Evolutionary conservation across 2,888 invertebrate genomes (phyloP).

Genomic region (Leistus spinibarbis): DNA sequence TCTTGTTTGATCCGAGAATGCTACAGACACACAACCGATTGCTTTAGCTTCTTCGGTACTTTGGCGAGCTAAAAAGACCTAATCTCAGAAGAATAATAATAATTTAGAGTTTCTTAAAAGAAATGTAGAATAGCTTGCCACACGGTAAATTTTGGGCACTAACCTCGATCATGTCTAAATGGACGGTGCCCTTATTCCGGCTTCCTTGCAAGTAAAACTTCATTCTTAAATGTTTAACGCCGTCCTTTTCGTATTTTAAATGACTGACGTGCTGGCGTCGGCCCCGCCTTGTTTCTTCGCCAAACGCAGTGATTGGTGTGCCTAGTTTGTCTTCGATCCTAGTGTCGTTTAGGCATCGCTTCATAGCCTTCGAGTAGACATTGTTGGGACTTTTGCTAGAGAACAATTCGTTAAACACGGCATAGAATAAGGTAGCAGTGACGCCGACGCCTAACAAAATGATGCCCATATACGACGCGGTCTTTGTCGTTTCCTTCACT

Average conservation of each 20-base stretch:
- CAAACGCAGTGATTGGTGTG: constrained; percentile 86
- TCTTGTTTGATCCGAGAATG: too few species aligned
- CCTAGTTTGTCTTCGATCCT: constrained; percentile 84
- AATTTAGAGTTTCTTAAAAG: too few species aligned
- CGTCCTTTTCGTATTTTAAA: constrained; percentile 74
- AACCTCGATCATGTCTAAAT: constrained; percentile 86
- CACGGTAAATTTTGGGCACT: constrained; percentile 38
- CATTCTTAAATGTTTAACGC: constrained; percentile 82
- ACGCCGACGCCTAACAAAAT: constrained; percentile 81
- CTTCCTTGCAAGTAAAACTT: constrained; percentile 88
- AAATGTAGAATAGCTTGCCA: neutral
- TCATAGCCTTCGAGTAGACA: constrained; percentile 79
- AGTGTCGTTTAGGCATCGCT: constrained; percentile 75
- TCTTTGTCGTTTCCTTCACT: constrained; percentile 91
- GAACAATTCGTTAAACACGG: constrained; percentile 84
- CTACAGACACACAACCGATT: too few species aligned
- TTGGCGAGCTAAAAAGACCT: too few species aligned
- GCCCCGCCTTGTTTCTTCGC: constrained; percentile 84
- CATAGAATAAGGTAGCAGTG: constrained; percentile 81
- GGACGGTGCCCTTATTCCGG: constrained; percentile 80
- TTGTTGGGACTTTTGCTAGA: constrained; percentile 86
- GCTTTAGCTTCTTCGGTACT: too few species aligned
- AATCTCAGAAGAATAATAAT: too few species aligned
- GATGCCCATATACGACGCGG: constrained; percentile 82
- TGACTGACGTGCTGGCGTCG: constrained; percentile 85